Evolutionary conservation across 1,140 invertebrate species (phyloP).

Genomic region (Vollenhovia emeryi): DNA sequence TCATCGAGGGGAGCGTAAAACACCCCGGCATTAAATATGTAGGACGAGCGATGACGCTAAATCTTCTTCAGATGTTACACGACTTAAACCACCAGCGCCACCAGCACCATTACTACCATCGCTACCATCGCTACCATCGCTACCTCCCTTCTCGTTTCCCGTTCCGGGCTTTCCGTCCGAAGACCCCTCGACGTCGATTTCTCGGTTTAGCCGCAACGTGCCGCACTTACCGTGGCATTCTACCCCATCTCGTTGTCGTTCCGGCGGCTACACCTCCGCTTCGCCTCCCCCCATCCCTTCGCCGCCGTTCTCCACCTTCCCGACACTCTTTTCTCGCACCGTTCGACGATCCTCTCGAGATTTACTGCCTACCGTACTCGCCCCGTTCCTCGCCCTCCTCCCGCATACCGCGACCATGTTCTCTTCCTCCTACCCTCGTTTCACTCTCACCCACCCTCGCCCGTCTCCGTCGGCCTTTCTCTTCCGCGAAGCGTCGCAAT

Average conservation of each 20-base stretch:
- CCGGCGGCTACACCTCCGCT: slow-evolving; percentile 15
- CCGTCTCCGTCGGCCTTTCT: slow-evolving; percentile 1
- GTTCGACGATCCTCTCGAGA: slow-evolving; percentile 60
- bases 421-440: background rate
- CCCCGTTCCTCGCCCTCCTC: slow-evolving; percentile 35
- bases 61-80: slow-evolving; percentile 69
- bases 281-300: slow-evolving; percentile 43
- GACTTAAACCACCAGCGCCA: slow-evolving; percentile 60
- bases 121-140: too few species aligned
- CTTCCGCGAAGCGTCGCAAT: slow-evolving; percentile 67
- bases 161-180: slow-evolving; percentile 15
- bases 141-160: background rate
- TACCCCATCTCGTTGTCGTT: slow-evolving; percentile 43
- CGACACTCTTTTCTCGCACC: slow-evolving; percentile 60
- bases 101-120: too few species aligned
- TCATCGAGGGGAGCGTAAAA: slow-evolving; percentile 59
- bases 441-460: background rate
- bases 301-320: background rate
- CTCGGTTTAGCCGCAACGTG: slow-evolving; percentile 62
- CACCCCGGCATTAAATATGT: slow-evolving; percentile 75
- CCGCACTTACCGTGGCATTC: slow-evolving; percentile 52
- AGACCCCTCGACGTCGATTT: slow-evolving; percentile 43
- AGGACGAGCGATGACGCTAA: slow-evolving; percentile 71
- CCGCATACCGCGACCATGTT: slow-evolving; percentile 10
- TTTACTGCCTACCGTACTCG: slow-evolving; percentile 61